phyloP scores from a whole-genome alignment of 2,113 vertebrate genomes.

The Agelaius tricolor region DNA sequence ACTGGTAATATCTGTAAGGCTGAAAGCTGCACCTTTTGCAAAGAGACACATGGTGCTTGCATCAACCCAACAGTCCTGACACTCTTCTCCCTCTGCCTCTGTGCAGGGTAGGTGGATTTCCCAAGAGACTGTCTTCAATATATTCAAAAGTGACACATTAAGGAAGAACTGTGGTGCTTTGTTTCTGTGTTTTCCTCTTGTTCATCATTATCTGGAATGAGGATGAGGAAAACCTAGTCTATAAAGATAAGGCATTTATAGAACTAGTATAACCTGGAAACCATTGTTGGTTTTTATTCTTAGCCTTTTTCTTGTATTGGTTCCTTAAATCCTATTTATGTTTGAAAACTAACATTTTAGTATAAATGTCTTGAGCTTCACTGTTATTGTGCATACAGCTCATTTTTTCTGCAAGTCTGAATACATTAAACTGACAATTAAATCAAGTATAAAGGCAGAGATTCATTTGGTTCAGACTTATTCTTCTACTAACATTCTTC shows the following conservation, averaged over 20 bases:
- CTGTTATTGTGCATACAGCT: background rate
- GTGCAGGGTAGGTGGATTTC: background rate
- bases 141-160: background rate
- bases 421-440: background rate
- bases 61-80: background rate
- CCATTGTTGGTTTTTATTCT: background rate
- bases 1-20: background rate
- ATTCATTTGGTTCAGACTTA: background rate
- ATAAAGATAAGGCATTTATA: background rate
- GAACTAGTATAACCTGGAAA: background rate
- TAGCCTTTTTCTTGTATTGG: background rate
- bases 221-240: background rate
- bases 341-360: background rate
- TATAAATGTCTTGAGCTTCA: background rate
- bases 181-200: background rate
- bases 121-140: background rate
- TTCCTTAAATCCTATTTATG: background rate
- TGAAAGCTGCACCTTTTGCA: background rate
- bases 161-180: background rate
- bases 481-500: background rate
- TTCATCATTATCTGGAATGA: background rate
- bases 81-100: background rate
- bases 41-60: background rate
- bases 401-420: background rate
- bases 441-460: background rate